Evolutionary conservation across 2,888 invertebrate genomes (phyloP), one percentile per base, ranked within the genome.

Genomic region (Seira ritae): DNA sequence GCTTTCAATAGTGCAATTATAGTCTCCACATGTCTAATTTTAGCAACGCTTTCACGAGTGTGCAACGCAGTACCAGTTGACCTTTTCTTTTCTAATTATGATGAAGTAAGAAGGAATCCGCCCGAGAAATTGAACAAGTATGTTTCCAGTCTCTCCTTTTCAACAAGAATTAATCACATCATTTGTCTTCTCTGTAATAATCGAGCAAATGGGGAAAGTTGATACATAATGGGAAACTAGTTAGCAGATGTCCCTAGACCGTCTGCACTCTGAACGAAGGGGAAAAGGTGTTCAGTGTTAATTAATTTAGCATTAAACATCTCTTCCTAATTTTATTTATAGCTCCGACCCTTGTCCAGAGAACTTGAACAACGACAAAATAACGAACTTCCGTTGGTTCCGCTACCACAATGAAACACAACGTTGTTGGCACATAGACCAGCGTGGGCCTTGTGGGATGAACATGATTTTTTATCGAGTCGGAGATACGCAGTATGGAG

Each of bases 361-460:
- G 67, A 86, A 86, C 80, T 37, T 84, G 68, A 80, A 80, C 80
- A 86, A 84, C 20, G 86, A 84, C 65, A 86, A 84, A 23, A 84
- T 84, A 1, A 86, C 86, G 2, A 6, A 86, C 31, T 66, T 82
- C 66, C 67, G 76, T 50, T 86, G 86, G 75, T 88, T 74, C 60
- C 86, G 88, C 3, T 88, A 78, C 66, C 86, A 88, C 67, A 83
- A 84, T 37, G 85, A 73, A 10, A 86, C 87, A 10, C 55, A 79
- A 24, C 82, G 84, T 42, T 88, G 88, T 60, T 88, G 82, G 24
- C 79, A 85, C 31, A 85, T 88, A 10, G 88, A 88, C 46, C 82
- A 86, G 55, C 73, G 84, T 19, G 88, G 88, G 12, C 88, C 88
- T 8, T 88, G 88, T 72, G 87, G 87, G 8, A 69, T 84, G 19